These are phyloP conservation scores for Pelmatolapia mariae DNA, from an alignment of 2,113 vertebrate genomes.

Conservation along the genomic window DNA sequence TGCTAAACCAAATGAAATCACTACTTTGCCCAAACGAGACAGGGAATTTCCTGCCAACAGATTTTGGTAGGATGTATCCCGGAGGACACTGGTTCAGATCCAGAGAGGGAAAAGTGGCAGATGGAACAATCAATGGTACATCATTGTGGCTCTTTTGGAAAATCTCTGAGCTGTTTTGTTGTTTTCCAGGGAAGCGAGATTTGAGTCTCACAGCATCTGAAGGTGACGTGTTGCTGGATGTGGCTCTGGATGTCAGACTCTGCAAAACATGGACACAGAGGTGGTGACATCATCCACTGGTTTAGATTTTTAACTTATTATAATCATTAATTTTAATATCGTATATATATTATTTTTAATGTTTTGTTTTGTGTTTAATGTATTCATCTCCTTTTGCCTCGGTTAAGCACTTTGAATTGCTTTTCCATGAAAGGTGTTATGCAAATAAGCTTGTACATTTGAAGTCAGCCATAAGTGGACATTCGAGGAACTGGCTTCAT, in stretches of 20 bases:
- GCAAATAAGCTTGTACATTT: accelerated
- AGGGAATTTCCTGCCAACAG: background rate
- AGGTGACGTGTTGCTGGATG: background rate
- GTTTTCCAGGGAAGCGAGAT: background rate
- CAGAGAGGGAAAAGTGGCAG: background rate
- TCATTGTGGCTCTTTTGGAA: background rate
- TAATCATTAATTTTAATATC: background rate
- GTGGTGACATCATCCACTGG: background rate
- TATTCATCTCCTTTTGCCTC: background rate
- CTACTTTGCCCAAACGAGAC: background rate
- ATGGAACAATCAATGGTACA: background rate
- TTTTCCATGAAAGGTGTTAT: background rate
- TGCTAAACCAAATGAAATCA: background rate
- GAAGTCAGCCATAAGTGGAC: accelerated
- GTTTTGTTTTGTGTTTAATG: background rate
- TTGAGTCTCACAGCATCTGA: background rate
- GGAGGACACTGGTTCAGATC: background rate
- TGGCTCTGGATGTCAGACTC: background rate
- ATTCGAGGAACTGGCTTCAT: background rate
- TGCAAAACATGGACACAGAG: background rate
- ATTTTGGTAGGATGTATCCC: background rate
- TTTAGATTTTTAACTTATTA: background rate
- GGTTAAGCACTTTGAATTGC: background rate
- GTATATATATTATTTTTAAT: background rate
- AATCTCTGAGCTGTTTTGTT: background rate